These are phyloP conservation scores for Danio choprae DNA, from an alignment of 2,797 vertebrate species.

Conservation along the genomic window DNA sequence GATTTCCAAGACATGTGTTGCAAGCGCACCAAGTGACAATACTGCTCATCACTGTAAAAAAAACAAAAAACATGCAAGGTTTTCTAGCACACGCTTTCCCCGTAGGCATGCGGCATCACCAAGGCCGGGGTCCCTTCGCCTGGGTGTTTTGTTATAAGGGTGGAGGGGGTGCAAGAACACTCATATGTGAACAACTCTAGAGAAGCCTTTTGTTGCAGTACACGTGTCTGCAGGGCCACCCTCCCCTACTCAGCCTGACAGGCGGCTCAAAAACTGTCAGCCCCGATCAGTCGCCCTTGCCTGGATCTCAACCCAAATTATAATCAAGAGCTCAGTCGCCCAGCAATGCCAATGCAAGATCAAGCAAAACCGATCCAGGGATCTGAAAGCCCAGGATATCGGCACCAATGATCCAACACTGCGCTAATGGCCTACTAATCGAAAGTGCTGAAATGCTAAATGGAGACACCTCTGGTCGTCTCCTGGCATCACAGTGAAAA, in stretches of 20 bases:
- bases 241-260: constrained; percentile 68
- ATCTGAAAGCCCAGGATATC: not conserved
- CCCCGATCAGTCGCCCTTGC: constrained; percentile 78
- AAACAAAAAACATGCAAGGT: not conserved
- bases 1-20: no score
- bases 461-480: constrained; percentile 36
- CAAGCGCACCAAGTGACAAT: not conserved
- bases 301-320: constrained; percentile 79
- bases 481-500: constrained; percentile 4
- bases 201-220: constrained; percentile 60
- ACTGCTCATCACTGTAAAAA: constrained; percentile 13
- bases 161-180: constrained; percentile 39
- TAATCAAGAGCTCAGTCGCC: constrained; percentile 68
- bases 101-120: constrained; percentile 34
- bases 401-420: not conserved
- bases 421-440: constrained; percentile 17
- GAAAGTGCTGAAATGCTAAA: constrained; percentile 1
- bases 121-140: constrained; percentile 24
- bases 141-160: constrained; percentile 32
- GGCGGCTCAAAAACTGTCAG: constrained; percentile 82
- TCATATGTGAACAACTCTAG: constrained; percentile 56
- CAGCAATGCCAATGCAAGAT: constrained; percentile 49
- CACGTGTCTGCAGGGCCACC: constrained; percentile 61
- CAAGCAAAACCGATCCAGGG: constrained; percentile 8
- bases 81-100: constrained; percentile 20